Evolutionary conservation across 2,888 invertebrate genomes (phyloP), one percentile per base, ranked within the genome.

Genomic region (Drosophila ezoana): DNA sequence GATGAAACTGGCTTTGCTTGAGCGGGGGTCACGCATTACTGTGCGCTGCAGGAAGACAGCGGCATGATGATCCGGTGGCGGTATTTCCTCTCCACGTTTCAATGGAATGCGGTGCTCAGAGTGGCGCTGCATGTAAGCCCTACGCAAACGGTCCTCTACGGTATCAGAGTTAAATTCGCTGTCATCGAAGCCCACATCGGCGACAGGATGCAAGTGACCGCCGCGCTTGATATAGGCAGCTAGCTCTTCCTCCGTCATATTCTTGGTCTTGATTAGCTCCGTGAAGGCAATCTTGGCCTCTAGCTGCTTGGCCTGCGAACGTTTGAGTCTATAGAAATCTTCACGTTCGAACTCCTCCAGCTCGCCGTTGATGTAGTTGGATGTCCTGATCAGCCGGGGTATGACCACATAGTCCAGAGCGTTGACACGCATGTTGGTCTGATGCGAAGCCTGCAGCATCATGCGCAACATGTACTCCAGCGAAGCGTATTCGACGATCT

Each of bases 341-440:
- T 91, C 91, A 0, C 91, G 83, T 33, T 89, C 91, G 14, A 79
- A 79, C 60, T 91, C 91, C 59, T 91, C 91, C 59, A 91, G 53
- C 57, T 91, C 91, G 0, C 84, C 82, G 9, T 60, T 52, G 4
- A 91, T 90, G 14, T 89, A 91, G 0, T 11, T 38, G 0, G 79
- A 37, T 0, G 91, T 90, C 2, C 75, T 82, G 3, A 71, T 35
- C 32, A 90, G 75, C n/a, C 77, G 66, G 0, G 90, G 89, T 40
- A 88, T 57, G 3, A 91, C 75, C 49, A 90, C 86, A 70, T 75
- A 79, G n/a, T 91, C 90, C 68, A 91, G 43, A 0, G 89, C 91
- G 68, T 91, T 91, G 0, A 90, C 80, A 0, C 91, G 83, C 89
- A 81, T 90, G 40, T 90, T 91, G 1, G 82, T 90, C 41, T 88